Evolutionary conservation across 2,113 vertebrate species (phyloP).

Genomic region (Eurypyga helias): DNA sequence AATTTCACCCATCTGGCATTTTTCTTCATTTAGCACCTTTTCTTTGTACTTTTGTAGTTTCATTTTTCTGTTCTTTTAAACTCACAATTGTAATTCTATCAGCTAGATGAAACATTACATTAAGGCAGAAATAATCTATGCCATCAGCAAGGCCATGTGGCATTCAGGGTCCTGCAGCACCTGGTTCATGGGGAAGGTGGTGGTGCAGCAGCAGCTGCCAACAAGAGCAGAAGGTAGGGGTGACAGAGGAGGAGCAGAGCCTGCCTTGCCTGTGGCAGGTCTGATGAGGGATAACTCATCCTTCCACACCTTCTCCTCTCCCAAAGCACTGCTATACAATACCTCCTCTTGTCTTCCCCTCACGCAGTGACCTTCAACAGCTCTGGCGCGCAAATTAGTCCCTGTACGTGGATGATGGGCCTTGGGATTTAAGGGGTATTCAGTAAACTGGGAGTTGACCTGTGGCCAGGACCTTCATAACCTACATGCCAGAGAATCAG

Average conservation of each 20-base stretch:
- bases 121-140: not conserved
- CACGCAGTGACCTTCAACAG: rapidly evolving
- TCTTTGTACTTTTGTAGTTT: not conserved
- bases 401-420: no score
- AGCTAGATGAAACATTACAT: not conserved
- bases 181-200: not conserved
- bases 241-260: not conserved
- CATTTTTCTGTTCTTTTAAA: not conserved
- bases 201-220: not conserved
- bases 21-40: not conserved
- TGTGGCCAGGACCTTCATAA: not conserved
- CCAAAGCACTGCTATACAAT: rapidly evolving
- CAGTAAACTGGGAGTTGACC: not conserved
- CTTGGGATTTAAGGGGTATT: not conserved
- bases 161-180: not conserved
- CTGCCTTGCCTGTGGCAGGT: not conserved
- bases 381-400: not conserved
- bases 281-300: not conserved
- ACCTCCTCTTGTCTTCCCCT: not conserved
- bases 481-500: rapidly evolving
- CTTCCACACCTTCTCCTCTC: not conserved
- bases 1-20: not conserved
- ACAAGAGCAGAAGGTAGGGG: not conserved
- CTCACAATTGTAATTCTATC: not conserved
- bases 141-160: not conserved